Conservation (phyloP, 2,113 vertebrate species). For the Coregonus clupeaformis region DNA sequence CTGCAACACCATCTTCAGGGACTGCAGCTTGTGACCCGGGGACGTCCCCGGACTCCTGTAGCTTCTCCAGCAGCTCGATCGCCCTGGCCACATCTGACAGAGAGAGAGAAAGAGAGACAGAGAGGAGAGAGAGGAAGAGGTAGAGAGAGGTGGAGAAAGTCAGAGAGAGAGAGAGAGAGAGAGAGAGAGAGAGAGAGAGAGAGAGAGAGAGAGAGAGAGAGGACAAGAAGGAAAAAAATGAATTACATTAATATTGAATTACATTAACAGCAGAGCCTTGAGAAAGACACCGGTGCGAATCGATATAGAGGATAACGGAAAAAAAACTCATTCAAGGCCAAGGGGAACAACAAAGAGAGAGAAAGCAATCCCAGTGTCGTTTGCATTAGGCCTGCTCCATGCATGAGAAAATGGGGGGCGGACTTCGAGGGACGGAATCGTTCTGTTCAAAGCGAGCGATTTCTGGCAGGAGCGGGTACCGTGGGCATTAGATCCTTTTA, state of each 20-base stretch:
- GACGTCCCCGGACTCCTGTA: conserved; percentile 94
- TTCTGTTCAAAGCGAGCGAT: conserved; percentile 36
- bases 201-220: not conserved
- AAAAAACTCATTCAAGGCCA: conserved; percentile 47
- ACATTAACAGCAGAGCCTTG: conserved; percentile 44
- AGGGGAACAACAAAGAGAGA: conserved; percentile 16
- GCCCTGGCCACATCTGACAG: conserved; percentile 92
- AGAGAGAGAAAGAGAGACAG: conserved; percentile 29
- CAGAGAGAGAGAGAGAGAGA: not conserved
- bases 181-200: not conserved
- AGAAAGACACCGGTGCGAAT: conserved; percentile 46
- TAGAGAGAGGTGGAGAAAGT: not conserved
- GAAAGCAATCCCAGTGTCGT: conserved; percentile 34
- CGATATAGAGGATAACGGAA: conserved; percentile 59
- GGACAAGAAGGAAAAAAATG: conserved; percentile 1
- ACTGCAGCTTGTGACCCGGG: conserved; percentile 96
- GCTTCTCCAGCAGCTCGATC: conserved; percentile 95
- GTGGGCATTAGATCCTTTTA: conserved; percentile 34
- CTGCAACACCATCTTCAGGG: conserved; percentile 97
- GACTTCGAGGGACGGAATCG: conserved; percentile 11
- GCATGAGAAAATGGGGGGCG: conserved; percentile 25
- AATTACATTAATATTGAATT: conserved; percentile 49
- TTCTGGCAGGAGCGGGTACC: conserved; percentile 15
- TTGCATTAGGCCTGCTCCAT: conserved; percentile 33
- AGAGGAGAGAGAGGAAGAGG: conserved; percentile 20